These are phyloP conservation scores for Pristionchus maxplancki DNA, from an alignment of 2,888 invertebrate genomes.

Conservation along the genomic window DNA sequence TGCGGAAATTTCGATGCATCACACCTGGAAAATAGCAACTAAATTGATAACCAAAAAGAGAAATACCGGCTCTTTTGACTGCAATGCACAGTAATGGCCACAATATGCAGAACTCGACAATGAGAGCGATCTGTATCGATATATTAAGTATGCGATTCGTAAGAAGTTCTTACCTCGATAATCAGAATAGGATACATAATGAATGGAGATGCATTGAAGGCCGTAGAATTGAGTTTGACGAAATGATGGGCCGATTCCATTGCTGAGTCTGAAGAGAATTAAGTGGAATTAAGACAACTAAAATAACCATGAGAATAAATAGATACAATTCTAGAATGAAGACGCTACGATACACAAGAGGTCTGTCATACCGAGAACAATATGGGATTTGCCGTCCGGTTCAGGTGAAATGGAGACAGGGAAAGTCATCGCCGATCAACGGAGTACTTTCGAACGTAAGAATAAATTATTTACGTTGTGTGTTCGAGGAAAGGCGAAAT, in stretches of 20 bases:
- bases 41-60: not conserved
- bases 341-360: not conserved
- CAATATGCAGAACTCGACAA: not conserved
- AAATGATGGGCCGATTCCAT: not conserved
- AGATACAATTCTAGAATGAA: not conserved
- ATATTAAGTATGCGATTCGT: too few relatives aligned
- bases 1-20: constrained; percentile 28
- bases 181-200: not conserved
- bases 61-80: not conserved
- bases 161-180: not conserved
- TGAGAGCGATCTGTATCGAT: not conserved
- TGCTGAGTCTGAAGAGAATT: not conserved
- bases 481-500: not conserved
- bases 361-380: not conserved
- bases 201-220: not conserved
- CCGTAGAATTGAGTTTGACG: constrained; percentile 18
- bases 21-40: not conserved
- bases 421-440: not conserved
- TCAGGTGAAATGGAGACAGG: not conserved
- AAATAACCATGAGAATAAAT: not conserved
- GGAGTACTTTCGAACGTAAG: not conserved
- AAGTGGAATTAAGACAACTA: not conserved
- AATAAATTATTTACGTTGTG: not conserved
- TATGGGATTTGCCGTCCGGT: not conserved
- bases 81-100: not conserved